Conservation (phyloP, 2,113 vertebrate species). For the Piprites chloris region DNA sequence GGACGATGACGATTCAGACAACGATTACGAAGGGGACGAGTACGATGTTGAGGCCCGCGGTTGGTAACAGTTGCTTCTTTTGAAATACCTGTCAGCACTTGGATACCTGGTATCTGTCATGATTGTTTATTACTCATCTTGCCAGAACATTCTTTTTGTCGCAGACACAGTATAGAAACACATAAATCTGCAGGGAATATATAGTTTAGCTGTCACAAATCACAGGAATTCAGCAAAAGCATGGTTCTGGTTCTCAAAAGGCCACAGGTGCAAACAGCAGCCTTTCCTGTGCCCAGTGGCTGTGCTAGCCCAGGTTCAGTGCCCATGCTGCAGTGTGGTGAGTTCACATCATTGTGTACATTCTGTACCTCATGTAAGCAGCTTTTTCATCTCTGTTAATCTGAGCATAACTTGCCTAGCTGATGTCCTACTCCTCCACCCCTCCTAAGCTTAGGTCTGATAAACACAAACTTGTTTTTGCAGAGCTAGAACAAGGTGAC, state of each 20-base stretch:
- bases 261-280: not conserved
- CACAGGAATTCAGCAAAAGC: not conserved
- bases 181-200: not conserved
- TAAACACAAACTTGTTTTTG: not conserved
- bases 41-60: constrained; percentile 93
- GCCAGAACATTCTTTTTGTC: not conserved
- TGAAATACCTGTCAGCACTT: not conserved
- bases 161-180: not conserved
- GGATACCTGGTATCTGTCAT: not conserved
- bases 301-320: not conserved
- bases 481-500: constrained; percentile 86
- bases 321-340: rapidly evolving
- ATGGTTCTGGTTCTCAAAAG: not conserved
- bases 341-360: not conserved
- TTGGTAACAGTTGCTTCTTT: constrained; percentile 60
- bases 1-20: constrained; percentile 88
- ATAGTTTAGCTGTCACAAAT: not conserved
- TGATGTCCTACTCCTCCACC: not conserved
- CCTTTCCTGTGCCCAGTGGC: not conserved
- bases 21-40: constrained; percentile 91
- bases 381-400: not conserved
- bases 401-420: rapidly evolving
- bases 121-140: not conserved
- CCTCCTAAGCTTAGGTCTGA: not conserved
- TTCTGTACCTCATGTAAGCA: not conserved